Base-by-base conservation (phyloP, 2,888 invertebrate species). In the Eupithecia inturbata region DNA sequence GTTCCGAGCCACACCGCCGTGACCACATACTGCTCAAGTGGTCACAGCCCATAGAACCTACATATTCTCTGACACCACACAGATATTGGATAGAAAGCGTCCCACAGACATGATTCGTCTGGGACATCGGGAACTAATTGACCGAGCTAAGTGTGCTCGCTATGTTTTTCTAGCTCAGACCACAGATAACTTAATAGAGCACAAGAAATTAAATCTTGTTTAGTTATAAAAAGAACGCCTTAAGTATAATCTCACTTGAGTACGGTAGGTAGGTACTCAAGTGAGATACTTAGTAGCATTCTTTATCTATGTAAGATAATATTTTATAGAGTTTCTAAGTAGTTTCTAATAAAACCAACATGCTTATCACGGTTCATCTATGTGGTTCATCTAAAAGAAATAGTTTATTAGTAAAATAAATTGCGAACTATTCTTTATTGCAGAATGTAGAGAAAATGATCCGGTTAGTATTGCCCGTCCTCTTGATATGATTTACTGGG, bases 31-130 rank as follows among this genome's bases (percentile, higher is more conserved):
- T 87, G 82, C 75, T 80, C 75, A 71, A 57, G 22, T 10, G 19
- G 3, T 53, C 71, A 73, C 67, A 71, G 60, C 22, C 70, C 53
- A 67, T 63, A 3, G 45, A 60, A 67, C 69, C 72, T 70, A 70
- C 63, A 66, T 67, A 81, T 77, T 75, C 82, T 75, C 84, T 83
- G 86, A 85, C 84, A 86, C 87, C 87, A 87, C 87, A 87, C 85
- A 87, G 22, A 22, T 88, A 89, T 88, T 88, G 86, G 26, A 88
- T 90, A 92, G 92, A 92, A 92, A 91, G 89, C 87, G 87, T 84
- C 84, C 86, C 87, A 87, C 71, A 79, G 77, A 76, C 75, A 77
- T 76, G 76, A 76, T 76, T 85, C 84, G 86, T 86, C 82, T 86
- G 81, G 84, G 84, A 86, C 83, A 72, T 84, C 83, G 78, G 85